Percentiles rank a stretch among this genome's conserved stretches.
These are phyloP conservation scores for Agonopterix subpropinquella DNA, from an alignment of 2,888 invertebrate genomes.

Conservation along the genomic window DNA sequence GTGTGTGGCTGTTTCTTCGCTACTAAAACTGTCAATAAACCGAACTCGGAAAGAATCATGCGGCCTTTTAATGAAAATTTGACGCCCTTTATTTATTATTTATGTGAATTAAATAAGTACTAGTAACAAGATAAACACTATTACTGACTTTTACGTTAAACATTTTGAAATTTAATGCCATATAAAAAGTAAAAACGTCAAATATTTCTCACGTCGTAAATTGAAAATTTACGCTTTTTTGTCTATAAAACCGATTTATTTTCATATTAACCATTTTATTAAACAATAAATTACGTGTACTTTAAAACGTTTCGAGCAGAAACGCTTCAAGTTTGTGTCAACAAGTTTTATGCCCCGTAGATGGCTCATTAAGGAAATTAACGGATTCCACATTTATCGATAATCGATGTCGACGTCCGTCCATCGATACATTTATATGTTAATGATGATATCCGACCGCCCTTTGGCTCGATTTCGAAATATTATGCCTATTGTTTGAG, in stretches of 20 bases:
- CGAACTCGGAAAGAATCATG: conserved; percentile 47
- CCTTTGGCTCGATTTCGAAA: conserved; percentile 25
- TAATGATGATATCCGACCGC: conserved; percentile 17
- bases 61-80: conserved; percentile 64
- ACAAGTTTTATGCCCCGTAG: conserved; percentile 13
- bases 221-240: conserved; percentile 41
- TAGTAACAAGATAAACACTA: conserved; percentile 11
- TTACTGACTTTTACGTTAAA: conserved; percentile 45
- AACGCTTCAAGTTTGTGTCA: conserved; percentile 4
- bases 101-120: conserved; percentile 58
- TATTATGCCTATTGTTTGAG: conserved; percentile 24
- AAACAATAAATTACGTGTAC: conserved; percentile 25
- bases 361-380: conserved; percentile 14
- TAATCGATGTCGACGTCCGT: conserved; percentile 17
- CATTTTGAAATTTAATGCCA: conserved; percentile 48
- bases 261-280: conserved; percentile 27
- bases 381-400: conserved; percentile 10
- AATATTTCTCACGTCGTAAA: conserved; percentile 61
- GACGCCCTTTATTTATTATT: conserved; percentile 59
- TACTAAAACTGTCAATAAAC: conserved; percentile 72
- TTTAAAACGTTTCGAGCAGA: conserved; percentile 6
- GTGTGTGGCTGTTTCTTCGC: conserved; percentile 63
- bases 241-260: conserved; percentile 27
- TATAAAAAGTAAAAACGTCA: conserved; percentile 39
- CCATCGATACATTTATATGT: conserved; percentile 27